phyloP scores from a whole-genome alignment of 1,140 invertebrate species.

The Laupala kohalensis region DNA sequence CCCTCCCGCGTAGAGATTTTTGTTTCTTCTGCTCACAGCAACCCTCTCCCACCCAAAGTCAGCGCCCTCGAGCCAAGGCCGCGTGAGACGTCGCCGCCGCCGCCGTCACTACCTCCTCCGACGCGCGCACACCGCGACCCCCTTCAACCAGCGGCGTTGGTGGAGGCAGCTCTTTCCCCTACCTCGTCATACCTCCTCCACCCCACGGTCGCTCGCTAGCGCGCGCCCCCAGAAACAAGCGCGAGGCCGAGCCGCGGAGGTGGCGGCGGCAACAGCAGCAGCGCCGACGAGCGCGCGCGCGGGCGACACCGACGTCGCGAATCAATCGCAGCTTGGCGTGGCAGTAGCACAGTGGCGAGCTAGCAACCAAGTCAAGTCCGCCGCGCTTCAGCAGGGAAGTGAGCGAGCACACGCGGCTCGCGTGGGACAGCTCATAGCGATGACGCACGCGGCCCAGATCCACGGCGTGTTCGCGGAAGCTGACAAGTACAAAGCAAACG shows the following conservation, averaged over 20 bases:
- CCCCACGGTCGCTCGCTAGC: background rate
- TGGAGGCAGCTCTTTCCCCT: too few relatives aligned
- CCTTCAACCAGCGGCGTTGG: background rate
- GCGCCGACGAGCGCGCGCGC: too few relatives aligned
- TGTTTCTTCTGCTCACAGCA: too few relatives aligned
- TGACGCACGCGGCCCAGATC: background rate
- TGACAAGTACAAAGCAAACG: too few relatives aligned
- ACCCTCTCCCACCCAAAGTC: too few relatives aligned
- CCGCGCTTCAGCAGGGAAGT: too few relatives aligned
- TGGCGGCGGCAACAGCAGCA: background rate
- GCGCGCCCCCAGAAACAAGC: background rate
- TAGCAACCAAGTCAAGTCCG: too few relatives aligned
- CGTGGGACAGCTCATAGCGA: too few relatives aligned
- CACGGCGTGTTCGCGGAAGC: background rate
- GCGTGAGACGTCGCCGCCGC: background rate
- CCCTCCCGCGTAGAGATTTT: too few relatives aligned
- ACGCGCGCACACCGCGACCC: background rate
- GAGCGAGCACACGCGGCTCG: background rate
- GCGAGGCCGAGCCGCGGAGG: background rate
- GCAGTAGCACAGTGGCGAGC: too few relatives aligned
- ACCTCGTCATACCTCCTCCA: too few relatives aligned
- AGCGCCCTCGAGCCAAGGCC: background rate
- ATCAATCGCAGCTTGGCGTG: slow-evolving; percentile 14
- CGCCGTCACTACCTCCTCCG: too few relatives aligned
- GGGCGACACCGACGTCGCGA: slow-evolving; percentile 6